Percentiles rank a stretch among this genome's conserved stretches.
These are phyloP conservation scores for Ariolimax columbianus DNA, from an alignment of 2,888 invertebrate species.

Conservation along the genomic window DNA sequence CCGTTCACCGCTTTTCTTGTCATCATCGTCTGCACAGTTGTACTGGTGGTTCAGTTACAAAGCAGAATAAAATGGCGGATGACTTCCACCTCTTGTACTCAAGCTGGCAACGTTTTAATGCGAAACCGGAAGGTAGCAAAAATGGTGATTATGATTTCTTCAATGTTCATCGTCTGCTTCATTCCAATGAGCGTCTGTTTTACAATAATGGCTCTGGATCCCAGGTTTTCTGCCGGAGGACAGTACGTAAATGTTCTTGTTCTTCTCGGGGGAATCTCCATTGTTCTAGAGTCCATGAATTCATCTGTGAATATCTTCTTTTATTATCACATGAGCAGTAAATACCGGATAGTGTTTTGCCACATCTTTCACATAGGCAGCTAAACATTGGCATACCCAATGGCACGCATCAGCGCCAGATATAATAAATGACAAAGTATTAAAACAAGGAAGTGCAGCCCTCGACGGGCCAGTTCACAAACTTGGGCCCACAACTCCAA, in stretches of 20 bases:
- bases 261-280: background rate
- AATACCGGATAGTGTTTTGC: background rate
- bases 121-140: background rate
- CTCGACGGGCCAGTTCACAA: too few relatives aligned
- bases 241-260: background rate
- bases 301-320: background rate
- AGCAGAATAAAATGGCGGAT: constrained; percentile 6
- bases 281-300: background rate
- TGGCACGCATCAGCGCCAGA: too few relatives aligned
- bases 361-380: background rate
- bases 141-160: background rate
- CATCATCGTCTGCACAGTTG: background rate
- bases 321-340: background rate
- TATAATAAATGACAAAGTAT: too few relatives aligned
- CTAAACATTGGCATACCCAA: too few relatives aligned
- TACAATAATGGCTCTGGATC: background rate
- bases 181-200: background rate
- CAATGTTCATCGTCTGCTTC: background rate
- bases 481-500: too few relatives aligned
- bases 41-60: background rate
- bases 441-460: too few relatives aligned
- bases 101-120: background rate
- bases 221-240: background rate
- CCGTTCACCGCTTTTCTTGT: background rate
- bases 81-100: background rate